Conservation (phyloP, 2,888 invertebrate genomes). For the Crossocerus cetratus region DNA sequence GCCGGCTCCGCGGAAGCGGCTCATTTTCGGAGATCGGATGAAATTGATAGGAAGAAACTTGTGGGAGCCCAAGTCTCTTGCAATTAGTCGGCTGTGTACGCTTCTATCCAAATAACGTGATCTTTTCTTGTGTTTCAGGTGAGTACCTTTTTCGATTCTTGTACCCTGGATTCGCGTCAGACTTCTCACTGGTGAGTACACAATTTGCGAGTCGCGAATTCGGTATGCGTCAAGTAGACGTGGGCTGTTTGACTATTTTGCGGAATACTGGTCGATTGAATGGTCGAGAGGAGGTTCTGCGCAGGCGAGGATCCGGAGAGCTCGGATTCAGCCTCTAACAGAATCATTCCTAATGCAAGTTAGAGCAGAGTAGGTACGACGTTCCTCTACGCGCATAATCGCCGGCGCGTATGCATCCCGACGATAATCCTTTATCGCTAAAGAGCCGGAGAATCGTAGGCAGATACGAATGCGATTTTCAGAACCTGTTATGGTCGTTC, state of each 20-base stretch:
- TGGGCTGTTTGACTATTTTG: background rate
- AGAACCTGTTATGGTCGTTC: conserved; percentile 76
- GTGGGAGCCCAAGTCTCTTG: background rate
- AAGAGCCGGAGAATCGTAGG: conserved; percentile 71
- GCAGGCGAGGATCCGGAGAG: conserved; percentile 13
- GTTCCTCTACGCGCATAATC: conserved; percentile 44
- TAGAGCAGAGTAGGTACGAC: too few species aligned
- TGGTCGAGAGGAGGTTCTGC: background rate
- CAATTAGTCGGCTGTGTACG: too few species aligned
- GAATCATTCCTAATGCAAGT: conserved; percentile 4
- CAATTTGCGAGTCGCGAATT: background rate
- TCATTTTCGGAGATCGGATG: conserved; percentile 32
- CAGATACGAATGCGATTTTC: conserved; percentile 73
- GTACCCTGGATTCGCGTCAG: background rate
- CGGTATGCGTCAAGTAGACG: background rate
- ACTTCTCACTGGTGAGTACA: background rate
- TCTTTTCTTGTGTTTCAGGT: conserved; percentile 47
- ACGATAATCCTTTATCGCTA: conserved; percentile 73
- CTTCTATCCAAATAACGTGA: conserved; percentile 8
- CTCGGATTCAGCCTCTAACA: background rate
- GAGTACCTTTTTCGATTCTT: conserved; percentile 40
- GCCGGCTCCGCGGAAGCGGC: conserved; percentile 35
- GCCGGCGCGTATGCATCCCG: conserved; percentile 42
- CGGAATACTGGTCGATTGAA: background rate
- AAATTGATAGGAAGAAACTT: conserved; percentile 20